These are phyloP conservation scores for Ips nitidus DNA, from an alignment of 1,140 invertebrate species.

Conservation along the genomic window DNA sequence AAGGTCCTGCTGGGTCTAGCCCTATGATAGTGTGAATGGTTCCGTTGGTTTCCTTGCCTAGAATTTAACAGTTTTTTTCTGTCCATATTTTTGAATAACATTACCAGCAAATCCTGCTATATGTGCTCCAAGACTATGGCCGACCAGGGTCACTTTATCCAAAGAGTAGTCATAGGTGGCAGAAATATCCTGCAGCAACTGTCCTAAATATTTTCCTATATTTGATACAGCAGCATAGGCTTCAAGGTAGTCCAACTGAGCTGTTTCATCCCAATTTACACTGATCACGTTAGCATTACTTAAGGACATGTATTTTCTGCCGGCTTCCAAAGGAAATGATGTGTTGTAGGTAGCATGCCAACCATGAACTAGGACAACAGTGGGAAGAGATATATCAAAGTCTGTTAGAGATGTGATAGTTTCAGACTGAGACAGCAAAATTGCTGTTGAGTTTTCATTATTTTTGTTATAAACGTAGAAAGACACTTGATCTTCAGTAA, in stretches of 20 bases:
- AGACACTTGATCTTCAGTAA: conserved; percentile 31
- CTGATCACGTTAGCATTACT: conserved; percentile 60
- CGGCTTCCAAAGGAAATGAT: conserved; percentile 46
- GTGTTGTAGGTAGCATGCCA: conserved; percentile 46
- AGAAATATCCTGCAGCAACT: conserved; percentile 58
- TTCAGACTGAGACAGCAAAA: not conserved
- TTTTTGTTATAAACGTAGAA: conserved; percentile 19
- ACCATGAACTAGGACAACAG: conserved; percentile 45
- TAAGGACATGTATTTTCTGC: conserved; percentile 47
- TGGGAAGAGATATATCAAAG: conserved; percentile 40
- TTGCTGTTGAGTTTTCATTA: not conserved
- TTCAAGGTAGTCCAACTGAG: conserved; percentile 51
- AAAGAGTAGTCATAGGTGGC: conserved; percentile 51
- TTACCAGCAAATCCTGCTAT: conserved; percentile 54
- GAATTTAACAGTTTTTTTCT: not conserved
- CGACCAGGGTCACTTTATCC: conserved; percentile 61
- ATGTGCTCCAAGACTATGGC: conserved; percentile 73
- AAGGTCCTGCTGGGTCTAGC: conserved; percentile 59
- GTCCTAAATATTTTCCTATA: conserved; percentile 56
- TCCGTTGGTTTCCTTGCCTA: conserved; percentile 54
- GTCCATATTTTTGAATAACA: not conserved
- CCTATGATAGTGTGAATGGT: conserved; percentile 48
- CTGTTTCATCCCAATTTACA: conserved; percentile 58
- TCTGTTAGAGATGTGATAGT: conserved; percentile 11
- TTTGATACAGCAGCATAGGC: conserved; percentile 55